phyloP scores from a whole-genome alignment of 1,140 invertebrate genomes.

The Drosophila kanapiae region DNA sequence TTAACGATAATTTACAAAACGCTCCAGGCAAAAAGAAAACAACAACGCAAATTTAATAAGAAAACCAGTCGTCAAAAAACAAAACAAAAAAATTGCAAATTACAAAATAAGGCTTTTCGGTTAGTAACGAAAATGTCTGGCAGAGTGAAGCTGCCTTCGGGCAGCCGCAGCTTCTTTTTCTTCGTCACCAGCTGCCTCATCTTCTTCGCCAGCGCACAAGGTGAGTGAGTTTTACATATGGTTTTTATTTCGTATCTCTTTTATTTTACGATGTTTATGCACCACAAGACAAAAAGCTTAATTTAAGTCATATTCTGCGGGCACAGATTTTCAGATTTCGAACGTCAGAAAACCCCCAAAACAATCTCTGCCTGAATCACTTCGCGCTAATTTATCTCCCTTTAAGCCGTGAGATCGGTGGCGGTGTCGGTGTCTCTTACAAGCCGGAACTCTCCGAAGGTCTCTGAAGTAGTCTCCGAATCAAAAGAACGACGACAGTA shows the following conservation, averaged over 20 bases:
- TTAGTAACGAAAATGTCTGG: conserved; percentile 59
- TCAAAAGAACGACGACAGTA: conserved; percentile 49
- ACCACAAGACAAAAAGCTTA: conserved; percentile 52
- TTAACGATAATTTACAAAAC: conserved; percentile 77
- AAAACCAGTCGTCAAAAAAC: conserved; percentile 25
- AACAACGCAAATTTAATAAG: conserved; percentile 47
- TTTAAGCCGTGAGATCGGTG: conserved; percentile 62
- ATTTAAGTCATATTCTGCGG: conserved; percentile 63
- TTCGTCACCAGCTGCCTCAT: conserved; percentile 59
- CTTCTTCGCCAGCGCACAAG: conserved; percentile 71
- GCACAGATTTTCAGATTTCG: conserved; percentile 25
- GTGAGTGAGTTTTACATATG: conserved; percentile 82
- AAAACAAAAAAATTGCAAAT: conserved; percentile 23
- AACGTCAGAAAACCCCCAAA: conserved; percentile 35
- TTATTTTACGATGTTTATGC: conserved; percentile 33
- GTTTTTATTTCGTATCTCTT: conserved; percentile 27
- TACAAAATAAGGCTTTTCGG: conserved; percentile 51
- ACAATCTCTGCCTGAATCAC: conserved; percentile 61
- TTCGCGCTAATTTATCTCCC: conserved; percentile 69
- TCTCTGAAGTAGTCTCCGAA: conserved; percentile 9
- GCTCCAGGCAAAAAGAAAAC: conserved; percentile 37
- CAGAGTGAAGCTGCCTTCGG: conserved; percentile 23
- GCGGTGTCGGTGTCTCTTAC: conserved; percentile 34
- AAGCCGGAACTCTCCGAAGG: conserved; percentile 75
- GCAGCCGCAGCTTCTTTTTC: conserved; percentile 37